Evolutionary conservation across 2,888 invertebrate species (phyloP).

Genomic region (Drosophila eohydei): DNA sequence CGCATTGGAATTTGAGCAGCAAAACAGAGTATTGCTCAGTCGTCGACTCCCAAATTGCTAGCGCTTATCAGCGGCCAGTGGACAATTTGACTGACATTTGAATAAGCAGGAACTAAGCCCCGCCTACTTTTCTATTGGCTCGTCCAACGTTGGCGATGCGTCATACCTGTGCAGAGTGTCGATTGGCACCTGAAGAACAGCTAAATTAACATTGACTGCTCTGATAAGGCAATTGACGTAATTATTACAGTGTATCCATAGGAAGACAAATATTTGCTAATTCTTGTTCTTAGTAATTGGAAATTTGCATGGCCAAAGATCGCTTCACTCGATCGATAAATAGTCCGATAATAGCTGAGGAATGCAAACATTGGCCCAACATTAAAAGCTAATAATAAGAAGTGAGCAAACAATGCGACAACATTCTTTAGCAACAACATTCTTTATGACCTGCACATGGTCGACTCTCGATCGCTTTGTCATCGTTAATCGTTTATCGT

Average conservation of each 20-base stretch:
- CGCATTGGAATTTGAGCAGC: neutral
- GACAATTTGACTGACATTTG: slow-evolving; percentile 21
- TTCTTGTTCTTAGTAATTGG: slow-evolving; percentile 14
- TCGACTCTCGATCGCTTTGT: slow-evolving; percentile 47
- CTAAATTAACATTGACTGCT: slow-evolving; percentile 2
- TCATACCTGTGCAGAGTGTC: slow-evolving; percentile 16
- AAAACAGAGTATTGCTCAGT: slow-evolving; percentile 5
- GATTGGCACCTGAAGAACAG: neutral
- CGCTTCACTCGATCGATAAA: neutral
- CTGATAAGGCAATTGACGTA: slow-evolving; percentile 63
- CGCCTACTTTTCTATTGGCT: neutral
- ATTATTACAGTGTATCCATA: slow-evolving; percentile 47
- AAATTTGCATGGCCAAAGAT: slow-evolving; percentile 35
- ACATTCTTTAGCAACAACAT: too few relatives aligned
- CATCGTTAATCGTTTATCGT: slow-evolving; percentile 57
- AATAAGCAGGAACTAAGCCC: slow-evolving; percentile 33
- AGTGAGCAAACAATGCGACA: slow-evolving; percentile 68
- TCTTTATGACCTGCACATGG: slow-evolving; percentile 66
- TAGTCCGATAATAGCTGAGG: slow-evolving; percentile 14
- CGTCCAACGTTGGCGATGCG: slow-evolving; percentile 9
- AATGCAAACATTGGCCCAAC: slow-evolving; percentile 34
- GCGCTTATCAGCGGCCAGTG: slow-evolving; percentile 1
- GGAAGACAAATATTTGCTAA: slow-evolving; percentile 34
- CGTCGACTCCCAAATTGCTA: neutral
- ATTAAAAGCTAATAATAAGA: slow-evolving; percentile 61